Base-by-base conservation (phyloP, 2,797 vertebrate genomes). In the Mormyrus hasselquistii region DNA sequence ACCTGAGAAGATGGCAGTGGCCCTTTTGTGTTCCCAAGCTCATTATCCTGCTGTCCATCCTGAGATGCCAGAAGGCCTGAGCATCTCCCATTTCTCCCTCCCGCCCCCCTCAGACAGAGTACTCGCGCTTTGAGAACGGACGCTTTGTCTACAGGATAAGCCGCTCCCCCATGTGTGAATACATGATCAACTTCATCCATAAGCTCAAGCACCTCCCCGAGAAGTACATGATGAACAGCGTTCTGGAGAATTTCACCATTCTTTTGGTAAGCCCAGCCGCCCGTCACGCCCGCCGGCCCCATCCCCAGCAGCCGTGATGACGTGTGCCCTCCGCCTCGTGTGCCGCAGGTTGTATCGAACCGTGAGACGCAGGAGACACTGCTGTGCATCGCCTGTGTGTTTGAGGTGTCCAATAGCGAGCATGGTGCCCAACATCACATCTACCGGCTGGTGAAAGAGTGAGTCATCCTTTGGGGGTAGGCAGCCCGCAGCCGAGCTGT, bases 161-260 rank as follows among this genome's bases (percentile, higher is more conserved):
- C 90, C 98, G 98, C 88, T 99, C 98, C 5, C 98, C 98, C 0
- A 99, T 99, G 98, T 99, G 98, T 94, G 98, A 99, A 97, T 99
- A 99, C 91, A 99, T 99, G 98, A 99, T 99, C 95, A 99, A 99
- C 95, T 99, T 99, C 95, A 99, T 99, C 94, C 98, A 99, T 96
- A 99, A 99, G 92, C 97, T 99, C 91, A 99, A 99, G 93, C 98
- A 99, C 95, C 95, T 99, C 95, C 98, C 98, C 1, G 98, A 99
- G 95, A 99, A 99, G 91, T 99, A 99, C 94, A 99, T 99, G 98
- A 99, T 99, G 98, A 99, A 99, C 96, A 99, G 98, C 0, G 98
- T 99, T 91, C 95, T 99, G 96, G 98, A 99, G 96, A 99, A 99
- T 94, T 99, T 99, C 93, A 99, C 98, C 50, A 99, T 99, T 93